Evolutionary conservation across 2,888 invertebrate genomes (phyloP).

Genomic region (Plusia festucae): DNA sequence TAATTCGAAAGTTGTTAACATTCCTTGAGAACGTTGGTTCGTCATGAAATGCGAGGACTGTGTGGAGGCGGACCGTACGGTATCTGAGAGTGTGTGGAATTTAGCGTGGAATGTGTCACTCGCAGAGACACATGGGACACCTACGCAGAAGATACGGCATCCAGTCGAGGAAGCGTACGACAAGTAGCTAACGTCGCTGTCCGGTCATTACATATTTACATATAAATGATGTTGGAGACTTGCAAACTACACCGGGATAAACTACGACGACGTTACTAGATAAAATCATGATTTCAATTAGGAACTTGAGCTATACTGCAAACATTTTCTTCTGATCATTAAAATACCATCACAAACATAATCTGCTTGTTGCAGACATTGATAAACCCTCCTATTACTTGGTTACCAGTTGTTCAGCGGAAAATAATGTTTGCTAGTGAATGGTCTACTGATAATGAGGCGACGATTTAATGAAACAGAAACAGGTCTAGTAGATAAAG

Average conservation of each 20-base stretch:
- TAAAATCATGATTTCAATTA: neutral
- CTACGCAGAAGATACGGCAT: constrained; percentile 55
- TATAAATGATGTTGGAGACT: constrained; percentile 29
- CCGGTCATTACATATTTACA: constrained; percentile 40
- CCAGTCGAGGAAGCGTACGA: constrained; percentile 48
- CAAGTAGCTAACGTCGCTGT: constrained; percentile 40
- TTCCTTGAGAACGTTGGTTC: constrained; percentile 51
- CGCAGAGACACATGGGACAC: constrained; percentile 48
- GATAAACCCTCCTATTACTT: neutral
- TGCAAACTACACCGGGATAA: constrained; percentile 25
- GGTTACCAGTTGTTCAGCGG: neutral
- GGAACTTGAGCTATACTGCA: neutral
- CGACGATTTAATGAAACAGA: constrained; percentile 6
- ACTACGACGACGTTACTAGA: neutral
- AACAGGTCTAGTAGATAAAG: constrained; percentile 11
- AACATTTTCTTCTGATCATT: neutral
- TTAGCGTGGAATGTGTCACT: constrained; percentile 64
- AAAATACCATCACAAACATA: neutral
- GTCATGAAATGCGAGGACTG: constrained; percentile 61
- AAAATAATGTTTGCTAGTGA: neutral
- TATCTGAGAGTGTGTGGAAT: constrained; percentile 56
- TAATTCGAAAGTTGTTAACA: constrained; percentile 55
- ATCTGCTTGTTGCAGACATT: neutral
- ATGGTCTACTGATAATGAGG: neutral
- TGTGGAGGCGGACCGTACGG: constrained; percentile 58